phyloP scores from a whole-genome alignment of 2,113 vertebrate species.

The Fregetta grallaria region DNA sequence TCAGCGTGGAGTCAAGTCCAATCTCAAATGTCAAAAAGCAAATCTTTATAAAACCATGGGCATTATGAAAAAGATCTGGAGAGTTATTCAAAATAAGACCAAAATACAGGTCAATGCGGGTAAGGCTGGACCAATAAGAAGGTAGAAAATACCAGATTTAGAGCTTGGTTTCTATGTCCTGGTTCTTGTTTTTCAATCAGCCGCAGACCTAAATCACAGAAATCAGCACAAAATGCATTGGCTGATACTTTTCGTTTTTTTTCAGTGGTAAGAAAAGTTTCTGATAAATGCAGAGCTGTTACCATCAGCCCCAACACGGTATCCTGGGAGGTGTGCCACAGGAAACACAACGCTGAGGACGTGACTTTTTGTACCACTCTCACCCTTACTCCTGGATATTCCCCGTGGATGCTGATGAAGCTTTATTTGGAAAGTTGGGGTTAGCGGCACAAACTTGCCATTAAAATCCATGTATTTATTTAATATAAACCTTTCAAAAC shows the following conservation, averaged over 20 bases:
- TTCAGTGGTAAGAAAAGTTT: not conserved
- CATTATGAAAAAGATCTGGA: not conserved
- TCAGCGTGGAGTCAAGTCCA: not conserved
- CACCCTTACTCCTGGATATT: not conserved
- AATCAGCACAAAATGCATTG: conserved; percentile 6
- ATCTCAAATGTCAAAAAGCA: not conserved
- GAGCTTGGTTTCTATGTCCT: not conserved
- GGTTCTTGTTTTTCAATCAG: not conserved
- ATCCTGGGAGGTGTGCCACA: not conserved
- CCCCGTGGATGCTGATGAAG: not conserved
- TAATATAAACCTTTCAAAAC: not conserved
- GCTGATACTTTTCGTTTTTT: not conserved
- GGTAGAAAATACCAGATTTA: not conserved
- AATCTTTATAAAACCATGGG: not conserved
- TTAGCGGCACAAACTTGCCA: not conserved
- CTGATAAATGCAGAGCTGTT: not conserved
- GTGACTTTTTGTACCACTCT: not conserved
- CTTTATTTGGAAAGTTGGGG: not conserved
- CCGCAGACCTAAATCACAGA: not conserved
- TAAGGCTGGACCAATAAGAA: not conserved
- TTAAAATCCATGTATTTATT: not conserved
- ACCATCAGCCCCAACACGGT: not conserved
- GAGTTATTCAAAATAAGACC: not conserved
- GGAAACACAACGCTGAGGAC: not conserved
- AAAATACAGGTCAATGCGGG: not conserved